Evolutionary conservation across 2,888 invertebrate species (phyloP), one percentile per base, ranked within the genome.

Genomic region (Caenorhabditis sp.): DNA sequence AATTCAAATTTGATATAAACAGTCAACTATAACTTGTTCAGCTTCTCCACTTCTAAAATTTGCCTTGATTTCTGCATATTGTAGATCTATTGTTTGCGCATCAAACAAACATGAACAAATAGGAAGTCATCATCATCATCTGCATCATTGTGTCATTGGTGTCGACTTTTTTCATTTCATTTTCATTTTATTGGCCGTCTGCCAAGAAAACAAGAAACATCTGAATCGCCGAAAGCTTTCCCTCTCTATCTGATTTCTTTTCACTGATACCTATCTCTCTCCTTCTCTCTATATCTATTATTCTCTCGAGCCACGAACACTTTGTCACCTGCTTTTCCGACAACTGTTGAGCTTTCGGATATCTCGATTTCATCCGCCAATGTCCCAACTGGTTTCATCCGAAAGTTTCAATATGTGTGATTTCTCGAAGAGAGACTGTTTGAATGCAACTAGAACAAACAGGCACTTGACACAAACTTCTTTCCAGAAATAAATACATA

Each of bases 61-160:
- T 44, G 24, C 35, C 38, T 59, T 19, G 22, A 38, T 61, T 68
- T 58, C 38, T 41, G 58, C 44, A 66, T 63, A 56, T 75, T 75
- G 59, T 61, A 14, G 22, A 22, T 22, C 64, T 58, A 47, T 69
- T 77, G 58, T 77, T 77, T 77, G 76, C 76, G 61, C 76, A 77
- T 68, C 51, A 59, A 58, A 64, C 74, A 73, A 51, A 64, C 28
- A 75, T 77, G 76, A 77, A 77, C 76, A 77, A 77, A 77, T 77
- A 77, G 69, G 76, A 69, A 69, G 61, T 61, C 51, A 66, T 69
- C 47, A 77, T 77, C 38, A 28, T 66, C 64, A 64, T 41, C 63
- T 31, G 16, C 64, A 64, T 64, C 68, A 66, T 68, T 59, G 49
- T 66, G 59, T 66, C 75, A 26, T 24, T 19, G 31, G 41, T 59